Percentiles rank a stretch among this genome's conserved stretches.
Conservation (phyloP, 2,888 invertebrate genomes). For the Aromia moschata region DNA sequence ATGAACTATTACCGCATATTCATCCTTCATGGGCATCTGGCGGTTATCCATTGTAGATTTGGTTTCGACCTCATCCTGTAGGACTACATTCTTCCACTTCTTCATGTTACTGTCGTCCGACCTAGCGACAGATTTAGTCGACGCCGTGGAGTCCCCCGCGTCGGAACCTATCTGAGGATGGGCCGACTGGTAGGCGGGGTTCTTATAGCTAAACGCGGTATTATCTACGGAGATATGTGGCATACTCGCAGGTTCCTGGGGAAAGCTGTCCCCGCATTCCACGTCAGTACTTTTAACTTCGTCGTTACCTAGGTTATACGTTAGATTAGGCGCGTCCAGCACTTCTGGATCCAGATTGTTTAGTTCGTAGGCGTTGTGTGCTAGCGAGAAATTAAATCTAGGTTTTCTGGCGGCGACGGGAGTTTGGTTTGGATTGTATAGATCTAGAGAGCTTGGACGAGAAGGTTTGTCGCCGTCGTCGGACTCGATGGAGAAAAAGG, state of each 20-base stretch:
- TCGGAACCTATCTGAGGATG: constrained; percentile 66
- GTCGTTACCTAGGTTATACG: constrained; percentile 62
- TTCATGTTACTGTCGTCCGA: constrained; percentile 67
- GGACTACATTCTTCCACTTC: constrained; percentile 84
- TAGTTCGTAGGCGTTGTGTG: constrained; percentile 73
- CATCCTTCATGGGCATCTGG: constrained; percentile 48
- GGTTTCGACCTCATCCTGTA: constrained; percentile 69
- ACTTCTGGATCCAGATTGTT: constrained; percentile 74
- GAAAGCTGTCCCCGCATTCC: constrained; percentile 60
- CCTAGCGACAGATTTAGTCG: constrained; percentile 19
- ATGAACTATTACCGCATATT: constrained; percentile 48
- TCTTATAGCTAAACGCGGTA: constrained; percentile 72
- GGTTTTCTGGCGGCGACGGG: constrained; percentile 73
- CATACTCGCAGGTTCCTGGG: constrained; percentile 68
- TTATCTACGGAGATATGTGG: constrained; percentile 64
- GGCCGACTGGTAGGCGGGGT: constrained; percentile 80
- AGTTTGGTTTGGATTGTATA: constrained; percentile 70
- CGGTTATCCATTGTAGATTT: constrained; percentile 31
- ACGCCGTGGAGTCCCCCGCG: constrained; percentile 22
- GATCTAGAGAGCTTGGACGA: constrained; percentile 71
- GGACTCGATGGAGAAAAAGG: constrained; percentile 57
- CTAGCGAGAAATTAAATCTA: constrained; percentile 74
- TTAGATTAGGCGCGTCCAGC: constrained; percentile 69
- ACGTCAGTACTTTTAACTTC: constrained; percentile 60
- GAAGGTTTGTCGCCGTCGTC: constrained; percentile 61